Percentiles rank a stretch among this genome's conserved stretches.
phyloP scores from a whole-genome alignment of 1,140 invertebrate genomes.

The Pectinophora gossypiella region DNA sequence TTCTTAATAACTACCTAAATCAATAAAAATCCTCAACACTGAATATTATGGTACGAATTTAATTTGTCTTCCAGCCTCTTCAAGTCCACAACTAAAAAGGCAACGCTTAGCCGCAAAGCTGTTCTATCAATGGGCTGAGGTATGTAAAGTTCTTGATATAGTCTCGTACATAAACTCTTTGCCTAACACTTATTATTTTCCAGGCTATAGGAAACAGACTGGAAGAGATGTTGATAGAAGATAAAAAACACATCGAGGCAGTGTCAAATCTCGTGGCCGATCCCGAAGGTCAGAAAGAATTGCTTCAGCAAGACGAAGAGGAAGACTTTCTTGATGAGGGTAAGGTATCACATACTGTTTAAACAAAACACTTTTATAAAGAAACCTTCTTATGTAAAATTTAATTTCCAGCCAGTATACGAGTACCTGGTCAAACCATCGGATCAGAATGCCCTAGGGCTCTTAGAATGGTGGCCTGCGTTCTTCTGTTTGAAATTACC shows the following conservation, averaged over 20 bases:
- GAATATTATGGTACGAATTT: not conserved
- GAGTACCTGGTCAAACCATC: slow-evolving; percentile 84
- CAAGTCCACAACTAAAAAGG: slow-evolving; percentile 59
- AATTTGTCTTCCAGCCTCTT: slow-evolving; percentile 48
- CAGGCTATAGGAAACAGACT: slow-evolving; percentile 86
- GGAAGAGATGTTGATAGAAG: slow-evolving; percentile 87
- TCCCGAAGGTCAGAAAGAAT: slow-evolving; percentile 88
- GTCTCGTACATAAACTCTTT: not conserved
- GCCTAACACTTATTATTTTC: slow-evolving; percentile 7
- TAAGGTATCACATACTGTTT: slow-evolving; percentile 67
- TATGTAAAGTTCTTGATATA: slow-evolving; percentile 52
- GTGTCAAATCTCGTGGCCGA: slow-evolving; percentile 85
- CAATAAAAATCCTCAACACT: too few species aligned
- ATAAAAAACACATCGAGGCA: slow-evolving; percentile 83
- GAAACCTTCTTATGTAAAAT: not conserved
- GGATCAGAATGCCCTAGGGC: slow-evolving; percentile 89
- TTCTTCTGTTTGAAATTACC: slow-evolving; percentile 96
- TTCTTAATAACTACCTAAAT: not conserved
- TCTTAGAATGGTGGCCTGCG: slow-evolving; percentile 93
- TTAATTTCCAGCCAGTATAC: slow-evolving; percentile 84
- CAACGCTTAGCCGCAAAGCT: slow-evolving; percentile 95
- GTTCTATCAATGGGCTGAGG: slow-evolving; percentile 98
- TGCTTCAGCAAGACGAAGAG: slow-evolving; percentile 94
- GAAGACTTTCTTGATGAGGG: slow-evolving; percentile 99
- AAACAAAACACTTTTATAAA: not conserved